Evolutionary conservation across 2,888 invertebrate species (phyloP).

Genomic region (Agonopterix arenella): DNA sequence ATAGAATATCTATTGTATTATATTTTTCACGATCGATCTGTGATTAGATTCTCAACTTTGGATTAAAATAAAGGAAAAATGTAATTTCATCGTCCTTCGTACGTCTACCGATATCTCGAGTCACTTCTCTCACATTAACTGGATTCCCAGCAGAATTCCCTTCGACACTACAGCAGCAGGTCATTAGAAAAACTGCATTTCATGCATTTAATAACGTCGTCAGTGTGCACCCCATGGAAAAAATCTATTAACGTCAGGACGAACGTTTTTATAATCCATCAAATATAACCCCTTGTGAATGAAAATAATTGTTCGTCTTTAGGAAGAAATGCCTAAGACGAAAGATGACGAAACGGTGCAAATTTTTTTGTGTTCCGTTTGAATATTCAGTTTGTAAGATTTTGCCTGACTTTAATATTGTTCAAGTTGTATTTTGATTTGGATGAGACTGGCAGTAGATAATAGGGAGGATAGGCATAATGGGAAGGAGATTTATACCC

Average conservation of each 20-base stretch:
- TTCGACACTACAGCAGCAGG: conserved; percentile 26
- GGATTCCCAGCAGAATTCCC: conserved; percentile 15
- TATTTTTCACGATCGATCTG: no score
- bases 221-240: conserved; percentile 51
- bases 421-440: no score
- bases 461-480: no score
- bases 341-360: no score
- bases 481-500: no score
- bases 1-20: no score
- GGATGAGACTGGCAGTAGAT: no score
- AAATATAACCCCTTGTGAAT: conserved; percentile 36
- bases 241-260: conserved; percentile 69
- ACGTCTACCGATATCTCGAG: conserved; percentile 38
- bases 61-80: not conserved
- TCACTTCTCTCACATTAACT: conserved; percentile 51
- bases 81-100: conserved; percentile 13
- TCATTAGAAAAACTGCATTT: conserved; percentile 72
- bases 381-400: no score
- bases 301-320: conserved; percentile 17
- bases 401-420: no score
- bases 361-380: no score
- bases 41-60: not conserved
- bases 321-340: not conserved
- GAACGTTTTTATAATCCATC: conserved; percentile 59
- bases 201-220: conserved; percentile 70